These are phyloP conservation scores for Thelaira solivaga DNA, from an alignment of 2,888 invertebrate species.

Conservation along the genomic window DNA sequence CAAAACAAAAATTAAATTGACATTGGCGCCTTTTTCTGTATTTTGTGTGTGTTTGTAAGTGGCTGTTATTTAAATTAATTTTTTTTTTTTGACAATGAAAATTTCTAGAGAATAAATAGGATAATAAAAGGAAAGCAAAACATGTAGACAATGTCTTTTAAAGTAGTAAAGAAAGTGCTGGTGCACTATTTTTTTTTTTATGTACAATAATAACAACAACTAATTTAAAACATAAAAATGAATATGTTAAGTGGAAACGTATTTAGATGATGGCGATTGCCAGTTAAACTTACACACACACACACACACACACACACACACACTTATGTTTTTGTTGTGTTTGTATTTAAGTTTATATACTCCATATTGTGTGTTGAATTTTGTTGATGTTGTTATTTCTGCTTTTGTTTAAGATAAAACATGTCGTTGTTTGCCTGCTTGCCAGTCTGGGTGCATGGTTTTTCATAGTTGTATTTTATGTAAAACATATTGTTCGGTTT, in stretches of 20 bases:
- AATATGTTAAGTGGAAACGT: constrained; percentile 54
- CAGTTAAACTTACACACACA: neutral
- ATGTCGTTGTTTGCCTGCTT: neutral
- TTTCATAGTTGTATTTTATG: neutral
- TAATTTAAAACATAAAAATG: constrained; percentile 30
- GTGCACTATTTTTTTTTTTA: no score
- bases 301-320: neutral
- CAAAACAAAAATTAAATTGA: no score
- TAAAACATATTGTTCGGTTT: constrained; percentile 12
- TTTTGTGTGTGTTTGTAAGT: neutral
- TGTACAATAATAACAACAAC: constrained; percentile 42
- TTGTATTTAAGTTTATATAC: no score
- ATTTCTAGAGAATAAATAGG: constrained; percentile 1
- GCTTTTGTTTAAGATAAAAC: neutral
- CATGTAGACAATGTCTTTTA: constrained; percentile 31
- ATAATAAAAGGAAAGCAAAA: neutral
- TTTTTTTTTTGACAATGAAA: neutral
- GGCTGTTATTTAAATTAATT: neutral
- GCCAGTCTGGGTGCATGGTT: neutral
- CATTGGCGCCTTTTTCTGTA: neutral
- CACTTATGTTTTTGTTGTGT: constrained; percentile 4
- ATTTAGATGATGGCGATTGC: constrained; percentile 18
- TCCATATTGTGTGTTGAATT: no score
- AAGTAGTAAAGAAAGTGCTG: constrained; percentile 32
- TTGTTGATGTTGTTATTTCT: no score